These are phyloP conservation scores for Hippocampus barbouri DNA, from an alignment of 2,113 vertebrate genomes.

Conservation along the genomic window DNA sequence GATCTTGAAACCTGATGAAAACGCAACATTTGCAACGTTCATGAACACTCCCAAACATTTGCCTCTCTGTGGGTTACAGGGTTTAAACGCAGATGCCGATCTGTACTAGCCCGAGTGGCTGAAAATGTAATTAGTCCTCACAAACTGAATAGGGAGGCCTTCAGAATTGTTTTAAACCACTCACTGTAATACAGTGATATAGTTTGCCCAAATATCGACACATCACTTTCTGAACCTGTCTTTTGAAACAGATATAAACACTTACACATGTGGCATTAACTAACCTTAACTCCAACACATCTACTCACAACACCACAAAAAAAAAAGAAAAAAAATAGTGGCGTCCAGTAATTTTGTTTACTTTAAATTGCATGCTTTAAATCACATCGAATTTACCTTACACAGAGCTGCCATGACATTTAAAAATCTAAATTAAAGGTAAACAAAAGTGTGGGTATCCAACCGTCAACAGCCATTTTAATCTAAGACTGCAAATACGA, in stretches of 20 bases:
- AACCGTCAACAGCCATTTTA: conserved; percentile 10
- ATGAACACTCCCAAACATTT: too few species aligned
- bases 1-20: too few species aligned
- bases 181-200: background rate
- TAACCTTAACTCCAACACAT: background rate
- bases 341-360: background rate
- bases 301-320: too few species aligned
- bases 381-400: background rate
- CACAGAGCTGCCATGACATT: background rate
- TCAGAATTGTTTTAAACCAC: background rate
- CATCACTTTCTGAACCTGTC: background rate
- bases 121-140: background rate
- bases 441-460: conserved; percentile 6
- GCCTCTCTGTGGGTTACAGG: too few species aligned
- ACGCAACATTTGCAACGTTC: too few species aligned
- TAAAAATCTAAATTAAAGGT: conserved; percentile 12
- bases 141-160: background rate
- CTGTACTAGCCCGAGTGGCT: background rate
- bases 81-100: too few species aligned
- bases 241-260: background rate
- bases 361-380: background rate
- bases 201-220: background rate
- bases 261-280: too few species aligned
- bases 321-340: too few species aligned
- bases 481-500: conserved; percentile 17